These are phyloP conservation scores for Catocala fraxini DNA, from an alignment of 2,888 invertebrate species.

Conservation along the genomic window DNA sequence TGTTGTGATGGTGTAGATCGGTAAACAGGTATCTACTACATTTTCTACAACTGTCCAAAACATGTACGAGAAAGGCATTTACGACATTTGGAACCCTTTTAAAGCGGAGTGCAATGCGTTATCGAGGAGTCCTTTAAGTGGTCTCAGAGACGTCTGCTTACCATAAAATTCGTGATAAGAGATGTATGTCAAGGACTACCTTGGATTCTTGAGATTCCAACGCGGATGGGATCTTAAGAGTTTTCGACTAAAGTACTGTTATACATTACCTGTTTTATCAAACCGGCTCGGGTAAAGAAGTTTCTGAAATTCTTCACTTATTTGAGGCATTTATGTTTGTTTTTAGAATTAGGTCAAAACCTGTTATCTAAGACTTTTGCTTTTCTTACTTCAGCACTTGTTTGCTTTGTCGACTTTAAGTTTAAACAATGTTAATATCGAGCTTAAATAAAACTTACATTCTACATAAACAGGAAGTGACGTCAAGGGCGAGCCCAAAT, in stretches of 20 bases:
- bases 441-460: too few species aligned
- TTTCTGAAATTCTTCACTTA: not conserved
- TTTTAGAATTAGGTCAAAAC: slow-evolving; percentile 2
- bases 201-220: slow-evolving; percentile 55
- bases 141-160: slow-evolving; percentile 66
- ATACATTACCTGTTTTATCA: slow-evolving; percentile 37
- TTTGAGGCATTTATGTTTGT: not conserved
- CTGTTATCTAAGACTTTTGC: too few species aligned
- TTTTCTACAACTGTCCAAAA: slow-evolving; percentile 27
- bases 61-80: slow-evolving; percentile 34
- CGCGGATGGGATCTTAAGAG: slow-evolving; percentile 28
- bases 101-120: slow-evolving; percentile 55
- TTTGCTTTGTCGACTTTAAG: too few species aligned
- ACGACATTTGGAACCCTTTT: slow-evolving; percentile 50
- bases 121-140: slow-evolving; percentile 74
- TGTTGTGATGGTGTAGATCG: not conserved
- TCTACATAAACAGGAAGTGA: too few species aligned
- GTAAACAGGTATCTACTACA: slow-evolving; percentile 7
- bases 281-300: not conserved
- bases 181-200: slow-evolving; percentile 63
- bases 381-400: too few species aligned
- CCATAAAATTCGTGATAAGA: slow-evolving; percentile 80
- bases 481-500: not conserved
- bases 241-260: slow-evolving; percentile 37
- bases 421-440: too few species aligned